phyloP scores from a whole-genome alignment of 2,113 vertebrate genomes.

The Suricata suricatta region DNA sequence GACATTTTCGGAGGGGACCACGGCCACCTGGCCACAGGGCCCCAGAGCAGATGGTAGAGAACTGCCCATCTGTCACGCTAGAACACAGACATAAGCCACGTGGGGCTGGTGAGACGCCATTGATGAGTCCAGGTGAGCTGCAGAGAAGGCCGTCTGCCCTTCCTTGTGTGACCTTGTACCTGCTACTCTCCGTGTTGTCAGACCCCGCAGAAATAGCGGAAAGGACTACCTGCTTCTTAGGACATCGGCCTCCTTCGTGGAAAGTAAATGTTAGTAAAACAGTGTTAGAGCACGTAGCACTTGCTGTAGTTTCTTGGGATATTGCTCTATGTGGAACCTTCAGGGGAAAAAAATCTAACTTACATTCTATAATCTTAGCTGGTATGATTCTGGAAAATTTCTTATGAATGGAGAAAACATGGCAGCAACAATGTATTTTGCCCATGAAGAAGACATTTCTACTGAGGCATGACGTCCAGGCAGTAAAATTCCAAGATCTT shows the following conservation, averaged over 20 bases:
- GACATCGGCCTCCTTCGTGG: background rate
- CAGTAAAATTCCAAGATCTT: background rate
- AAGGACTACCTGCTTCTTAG: background rate
- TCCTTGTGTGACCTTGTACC: background rate
- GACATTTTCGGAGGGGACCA: background rate
- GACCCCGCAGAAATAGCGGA: background rate
- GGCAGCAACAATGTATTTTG: background rate
- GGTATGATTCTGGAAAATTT: background rate
- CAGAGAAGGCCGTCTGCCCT: background rate
- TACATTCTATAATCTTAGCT: background rate
- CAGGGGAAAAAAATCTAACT: background rate
- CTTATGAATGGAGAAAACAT: background rate
- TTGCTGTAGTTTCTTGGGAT: background rate
- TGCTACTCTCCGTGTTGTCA: background rate
- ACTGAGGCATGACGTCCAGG: background rate
- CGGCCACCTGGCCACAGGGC: background rate
- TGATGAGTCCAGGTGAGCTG: background rate
- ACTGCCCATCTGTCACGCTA: background rate
- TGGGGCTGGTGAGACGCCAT: background rate
- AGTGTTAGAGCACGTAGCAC: background rate
- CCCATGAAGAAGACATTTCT: slow-evolving; percentile 27
- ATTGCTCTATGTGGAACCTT: background rate
- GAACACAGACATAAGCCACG: background rate
- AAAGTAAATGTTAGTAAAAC: background rate
- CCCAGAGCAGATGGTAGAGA: background rate